These are phyloP conservation scores for Amia ocellicauda DNA, from an alignment of 2,113 vertebrate species.

Conservation along the genomic window DNA sequence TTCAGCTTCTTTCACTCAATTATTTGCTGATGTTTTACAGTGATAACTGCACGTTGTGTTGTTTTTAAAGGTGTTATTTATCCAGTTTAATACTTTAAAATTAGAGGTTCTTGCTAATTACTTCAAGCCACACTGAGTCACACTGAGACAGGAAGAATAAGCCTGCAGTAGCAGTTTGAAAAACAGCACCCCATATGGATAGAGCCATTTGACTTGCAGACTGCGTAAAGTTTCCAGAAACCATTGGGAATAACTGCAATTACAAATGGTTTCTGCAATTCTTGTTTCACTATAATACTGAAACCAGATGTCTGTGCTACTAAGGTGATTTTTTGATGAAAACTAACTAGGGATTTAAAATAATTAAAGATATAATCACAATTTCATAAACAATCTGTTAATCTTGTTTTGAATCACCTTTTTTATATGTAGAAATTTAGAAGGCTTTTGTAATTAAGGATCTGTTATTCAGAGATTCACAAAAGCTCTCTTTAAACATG, in stretches of 20 bases:
- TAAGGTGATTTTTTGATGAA: slow-evolving; percentile 3
- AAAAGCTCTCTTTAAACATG: too few species aligned
- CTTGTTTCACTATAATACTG: neutral
- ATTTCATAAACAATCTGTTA: too few species aligned
- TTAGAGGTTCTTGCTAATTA: neutral
- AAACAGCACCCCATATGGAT: neutral
- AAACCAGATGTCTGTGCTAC: slow-evolving; percentile 5
- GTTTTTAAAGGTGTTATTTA: too few species aligned
- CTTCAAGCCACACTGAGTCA: neutral
- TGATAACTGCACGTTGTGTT: too few species aligned
- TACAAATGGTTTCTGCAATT: slow-evolving; percentile 7
- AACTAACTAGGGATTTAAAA: neutral
- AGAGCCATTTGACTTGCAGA: slow-evolving; percentile 18
- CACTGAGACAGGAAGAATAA: neutral
- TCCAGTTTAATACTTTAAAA: neutral
- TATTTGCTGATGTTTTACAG: too few species aligned
- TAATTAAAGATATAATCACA: too few species aligned
- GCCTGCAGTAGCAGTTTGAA: neutral
- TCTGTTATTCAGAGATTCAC: too few species aligned
- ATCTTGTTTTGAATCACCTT: too few species aligned
- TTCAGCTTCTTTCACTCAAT: too few species aligned
- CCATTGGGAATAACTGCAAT: slow-evolving; percentile 14
- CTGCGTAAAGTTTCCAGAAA: slow-evolving; percentile 1
- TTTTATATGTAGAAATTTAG: neutral
- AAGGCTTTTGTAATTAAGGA: too few species aligned